A percentile compares a stretch with the other conserved stretches of the same genome.
Evolutionary conservation across 2,113 vertebrate genomes (phyloP).

Genomic region (Scortum barcoo): DNA sequence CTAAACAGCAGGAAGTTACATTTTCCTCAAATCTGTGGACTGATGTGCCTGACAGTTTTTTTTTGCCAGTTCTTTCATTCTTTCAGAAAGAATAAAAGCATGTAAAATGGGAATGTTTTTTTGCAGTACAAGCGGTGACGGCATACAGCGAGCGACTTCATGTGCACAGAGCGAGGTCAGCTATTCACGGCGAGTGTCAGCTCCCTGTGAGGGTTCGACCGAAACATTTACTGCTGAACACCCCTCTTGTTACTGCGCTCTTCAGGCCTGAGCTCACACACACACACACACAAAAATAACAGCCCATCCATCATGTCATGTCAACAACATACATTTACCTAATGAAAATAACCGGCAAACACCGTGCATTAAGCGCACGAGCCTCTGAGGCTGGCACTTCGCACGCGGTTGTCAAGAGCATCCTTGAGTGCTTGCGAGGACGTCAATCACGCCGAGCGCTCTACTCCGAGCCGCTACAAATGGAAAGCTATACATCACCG

Average conservation of each 20-base stretch:
- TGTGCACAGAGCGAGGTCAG: slow-evolving; percentile 30
- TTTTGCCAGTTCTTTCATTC: background rate
- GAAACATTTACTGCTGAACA: slow-evolving; percentile 53
- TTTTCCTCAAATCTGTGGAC: background rate
- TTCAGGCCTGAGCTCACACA: slow-evolving; percentile 34
- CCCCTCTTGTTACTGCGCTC: slow-evolving; percentile 44
- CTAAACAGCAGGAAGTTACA: slow-evolving; percentile 29
- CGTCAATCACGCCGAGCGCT: slow-evolving; percentile 67
- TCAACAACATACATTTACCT: slow-evolving; percentile 77
- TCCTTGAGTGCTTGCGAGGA: slow-evolving; percentile 68
- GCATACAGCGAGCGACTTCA: slow-evolving; percentile 16
- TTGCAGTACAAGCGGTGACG: background rate
- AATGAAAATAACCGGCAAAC: slow-evolving; percentile 75
- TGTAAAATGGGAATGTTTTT: background rate
- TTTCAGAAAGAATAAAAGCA: slow-evolving; percentile 6
- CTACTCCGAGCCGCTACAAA: slow-evolving; percentile 35
- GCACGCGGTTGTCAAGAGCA: slow-evolving; percentile 50
- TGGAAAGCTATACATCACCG: slow-evolving; percentile 59
- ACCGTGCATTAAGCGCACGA: slow-evolving; percentile 45
- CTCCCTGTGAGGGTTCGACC: slow-evolving; percentile 29
- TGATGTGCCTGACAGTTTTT: background rate
- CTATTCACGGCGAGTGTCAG: slow-evolving; percentile 40
- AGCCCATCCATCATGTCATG: slow-evolving; percentile 67
- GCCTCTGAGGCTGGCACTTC: slow-evolving; percentile 24
- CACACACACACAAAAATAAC: slow-evolving; percentile 65